Evolutionary conservation across 2,113 vertebrate genomes (phyloP), one percentile per base, ranked within the genome.

Genomic region (Lepidothrix coronata): DNA sequence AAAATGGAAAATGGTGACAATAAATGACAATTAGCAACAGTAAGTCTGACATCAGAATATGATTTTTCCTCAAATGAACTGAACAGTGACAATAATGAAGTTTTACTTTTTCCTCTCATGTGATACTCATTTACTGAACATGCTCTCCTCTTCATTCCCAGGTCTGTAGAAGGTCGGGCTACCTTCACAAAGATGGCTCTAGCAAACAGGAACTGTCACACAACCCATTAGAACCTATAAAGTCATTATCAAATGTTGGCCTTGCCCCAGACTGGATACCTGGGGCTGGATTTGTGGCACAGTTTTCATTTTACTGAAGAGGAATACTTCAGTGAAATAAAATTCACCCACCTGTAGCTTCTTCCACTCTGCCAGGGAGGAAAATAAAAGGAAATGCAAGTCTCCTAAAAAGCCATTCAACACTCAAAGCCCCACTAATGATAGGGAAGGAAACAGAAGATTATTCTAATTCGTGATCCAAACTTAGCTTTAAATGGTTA

Each of bases 321-420:
- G 9, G 54, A 78, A 75, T 2, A 5, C n/a, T 88, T 87, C 37
- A 76, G 22, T 19, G 43, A 57, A 91, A 65, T 37, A 89, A 87
- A 82, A 85, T 79, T 54, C 21, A 54, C 41, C 31, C 15, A 10
- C 18, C 43, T 70, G 51, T 39, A 93, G 37, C 31, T 96, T 78
- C 72, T 76, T 82, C 41, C 39, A 24, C 24, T 62, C 52, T 0
- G 0, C 15, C 33, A 28, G 55, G 51, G 35, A 88, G 33, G 46
- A 88, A 91, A 95, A 93, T 71, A 88, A 93, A 96, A 82, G 59
- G 63, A 95, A 96, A 93, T 43, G 19, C 8, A 89, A 75, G 55
- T 85, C 54, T 57, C 19, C 75, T 73, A 71, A 76, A 95, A 87
- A 73, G 35, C 23, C 74, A 85, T 41, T 65, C 62, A 89, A 57